These are phyloP conservation scores for Anguilla marmorata DNA, from an alignment of 2,797 vertebrate species.

Conservation along the genomic window DNA sequence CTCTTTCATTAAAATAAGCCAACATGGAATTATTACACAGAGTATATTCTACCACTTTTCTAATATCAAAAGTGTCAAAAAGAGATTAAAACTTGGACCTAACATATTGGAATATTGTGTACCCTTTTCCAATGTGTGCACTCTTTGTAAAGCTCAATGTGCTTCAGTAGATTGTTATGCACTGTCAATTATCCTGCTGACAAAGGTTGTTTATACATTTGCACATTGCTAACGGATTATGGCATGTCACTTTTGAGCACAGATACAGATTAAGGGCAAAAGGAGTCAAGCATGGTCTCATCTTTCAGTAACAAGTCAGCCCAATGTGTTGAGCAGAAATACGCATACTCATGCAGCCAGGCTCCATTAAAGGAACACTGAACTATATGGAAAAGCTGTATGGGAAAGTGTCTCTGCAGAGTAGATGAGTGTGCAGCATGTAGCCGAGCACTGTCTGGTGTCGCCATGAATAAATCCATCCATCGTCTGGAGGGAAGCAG, in stretches of 20 bases:
- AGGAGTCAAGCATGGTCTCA: not conserved
- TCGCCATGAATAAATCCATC: constrained; percentile 42
- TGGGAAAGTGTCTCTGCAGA: too few species aligned
- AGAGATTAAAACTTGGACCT: not conserved
- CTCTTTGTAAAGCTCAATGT: not conserved
- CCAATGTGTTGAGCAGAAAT: not conserved
- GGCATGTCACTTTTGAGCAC: not conserved
- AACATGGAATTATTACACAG: not conserved
- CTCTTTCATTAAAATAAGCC: not conserved
- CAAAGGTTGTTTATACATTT: not conserved
- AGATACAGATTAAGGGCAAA: not conserved
- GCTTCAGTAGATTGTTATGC: not conserved
- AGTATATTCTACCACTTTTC: not conserved
- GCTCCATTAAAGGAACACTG: not conserved
- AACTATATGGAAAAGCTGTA: not conserved
- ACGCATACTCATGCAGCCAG: not conserved
- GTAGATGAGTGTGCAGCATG: constrained; percentile 10
- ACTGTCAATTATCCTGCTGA: not conserved
- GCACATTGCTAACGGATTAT: not conserved
- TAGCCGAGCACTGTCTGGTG: constrained; percentile 24
- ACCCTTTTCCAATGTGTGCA: not conserved
- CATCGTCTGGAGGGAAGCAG: not conserved
- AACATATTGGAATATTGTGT: not conserved
- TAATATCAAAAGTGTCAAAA: not conserved
- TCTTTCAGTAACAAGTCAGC: not conserved